phyloP scores from a whole-genome alignment of 2,797 vertebrate species.

The Crocodylus rhombifer region DNA sequence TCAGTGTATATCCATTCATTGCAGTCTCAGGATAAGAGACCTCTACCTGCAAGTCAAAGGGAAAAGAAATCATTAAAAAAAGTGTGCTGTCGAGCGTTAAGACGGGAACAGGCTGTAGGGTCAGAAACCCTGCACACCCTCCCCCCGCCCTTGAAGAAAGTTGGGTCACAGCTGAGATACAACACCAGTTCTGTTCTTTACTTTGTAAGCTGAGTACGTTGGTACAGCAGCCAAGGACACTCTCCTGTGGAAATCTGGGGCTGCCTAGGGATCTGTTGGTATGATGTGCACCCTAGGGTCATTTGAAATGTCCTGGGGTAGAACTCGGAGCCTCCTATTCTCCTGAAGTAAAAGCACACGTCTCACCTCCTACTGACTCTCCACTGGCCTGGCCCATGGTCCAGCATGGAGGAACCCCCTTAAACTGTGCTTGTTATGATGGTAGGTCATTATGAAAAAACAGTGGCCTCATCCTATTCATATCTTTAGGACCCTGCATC shows the following conservation, averaged over 20 bases:
- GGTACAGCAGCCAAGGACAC: neutral
- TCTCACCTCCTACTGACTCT: neutral
- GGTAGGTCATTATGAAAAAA: no score
- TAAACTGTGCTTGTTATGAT: neutral
- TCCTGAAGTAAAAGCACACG: no score
- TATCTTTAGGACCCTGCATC: neutral
- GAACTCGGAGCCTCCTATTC: neutral
- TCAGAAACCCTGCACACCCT: neutral
- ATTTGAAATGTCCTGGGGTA: neutral
- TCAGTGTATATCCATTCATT: slow-evolving; percentile 73
- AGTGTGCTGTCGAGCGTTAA: neutral
- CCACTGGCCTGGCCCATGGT: neutral
- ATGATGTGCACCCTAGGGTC: neutral
- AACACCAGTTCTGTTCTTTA: neutral
- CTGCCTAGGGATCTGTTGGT: neutral
- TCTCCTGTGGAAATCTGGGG: neutral
- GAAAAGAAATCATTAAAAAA: slow-evolving; percentile 13
- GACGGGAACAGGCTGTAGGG: neutral
- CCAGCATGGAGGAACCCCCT: neutral
- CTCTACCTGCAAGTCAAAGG: slow-evolving; percentile 81
- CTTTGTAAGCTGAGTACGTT: neutral
- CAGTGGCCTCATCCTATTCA: no score
- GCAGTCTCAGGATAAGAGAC: slow-evolving; percentile 66
- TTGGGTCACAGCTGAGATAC: neutral
- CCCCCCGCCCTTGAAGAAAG: neutral